Percentiles rank a stretch among this genome's conserved stretches.
These are phyloP conservation scores for Paraescarpia echinospica DNA, from an alignment of 1,140 invertebrate species.

Conservation along the genomic window DNA sequence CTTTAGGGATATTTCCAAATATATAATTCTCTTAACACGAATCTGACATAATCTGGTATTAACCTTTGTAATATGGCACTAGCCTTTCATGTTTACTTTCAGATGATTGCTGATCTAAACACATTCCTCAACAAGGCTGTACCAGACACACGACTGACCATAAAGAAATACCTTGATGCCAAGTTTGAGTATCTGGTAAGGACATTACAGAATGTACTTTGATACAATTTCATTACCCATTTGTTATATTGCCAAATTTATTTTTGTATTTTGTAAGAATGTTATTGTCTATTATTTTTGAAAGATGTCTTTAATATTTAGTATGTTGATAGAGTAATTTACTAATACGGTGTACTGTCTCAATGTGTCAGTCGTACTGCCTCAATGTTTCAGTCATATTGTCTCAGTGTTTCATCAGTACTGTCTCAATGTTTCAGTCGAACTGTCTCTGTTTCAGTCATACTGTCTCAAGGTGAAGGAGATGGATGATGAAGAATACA, in stretches of 20 bases:
- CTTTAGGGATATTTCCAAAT: too few species aligned
- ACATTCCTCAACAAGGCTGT: slow-evolving; percentile 97
- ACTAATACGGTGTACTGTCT: too few species aligned
- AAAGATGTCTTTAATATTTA: background rate
- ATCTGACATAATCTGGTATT: too few species aligned
- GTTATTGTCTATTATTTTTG: background rate
- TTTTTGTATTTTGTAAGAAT: background rate
- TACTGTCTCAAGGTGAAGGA: slow-evolving; percentile 94
- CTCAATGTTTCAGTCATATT: too few species aligned
- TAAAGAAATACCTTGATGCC: slow-evolving; percentile 93
- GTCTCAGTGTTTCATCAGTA: too few species aligned
- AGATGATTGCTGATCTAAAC: slow-evolving; percentile 89
- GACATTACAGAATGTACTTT: background rate
- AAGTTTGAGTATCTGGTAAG: slow-evolving; percentile 93
- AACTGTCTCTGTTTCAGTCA: slow-evolving; percentile 61
- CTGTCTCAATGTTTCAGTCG: too few species aligned
- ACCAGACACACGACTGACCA: slow-evolving; percentile 94
- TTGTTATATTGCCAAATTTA: background rate
- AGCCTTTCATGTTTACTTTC: slow-evolving; percentile 35
- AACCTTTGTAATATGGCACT: too few species aligned
- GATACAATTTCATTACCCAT: background rate
- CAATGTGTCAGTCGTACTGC: too few species aligned
- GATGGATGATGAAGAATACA: slow-evolving; percentile 98
- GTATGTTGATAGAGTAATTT: background rate
- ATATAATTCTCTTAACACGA: too few species aligned